These are phyloP conservation scores for Drosophila differens DNA, from an alignment of 2,888 invertebrate genomes.

Conservation along the genomic window DNA sequence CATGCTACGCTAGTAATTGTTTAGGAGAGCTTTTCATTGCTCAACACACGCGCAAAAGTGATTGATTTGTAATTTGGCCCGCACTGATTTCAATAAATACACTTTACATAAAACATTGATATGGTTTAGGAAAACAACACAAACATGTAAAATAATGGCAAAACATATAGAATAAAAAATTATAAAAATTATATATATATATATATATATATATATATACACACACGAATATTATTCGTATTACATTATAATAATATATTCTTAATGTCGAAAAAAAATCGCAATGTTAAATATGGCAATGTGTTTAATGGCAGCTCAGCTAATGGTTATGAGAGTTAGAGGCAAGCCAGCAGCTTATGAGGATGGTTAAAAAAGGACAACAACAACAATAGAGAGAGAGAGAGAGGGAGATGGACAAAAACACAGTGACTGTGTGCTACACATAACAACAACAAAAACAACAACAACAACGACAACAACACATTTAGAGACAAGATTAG, in stretches of 20 bases:
- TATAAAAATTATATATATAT: not conserved
- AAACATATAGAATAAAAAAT: not conserved
- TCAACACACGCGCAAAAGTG: not conserved
- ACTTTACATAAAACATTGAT: not conserved
- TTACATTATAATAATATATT: not conserved
- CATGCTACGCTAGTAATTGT: not conserved
- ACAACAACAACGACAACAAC: constrained; percentile 41
- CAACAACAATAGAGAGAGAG: constrained; percentile 5
- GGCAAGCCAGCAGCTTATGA: constrained; percentile 31
- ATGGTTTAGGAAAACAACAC: not conserved
- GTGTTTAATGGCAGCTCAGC: constrained; percentile 12
- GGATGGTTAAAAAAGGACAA: constrained; percentile 24
- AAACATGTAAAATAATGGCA: not conserved
- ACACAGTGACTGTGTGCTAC: constrained; percentile 61
- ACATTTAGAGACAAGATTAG: constrained; percentile 31
- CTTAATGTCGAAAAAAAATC: not conserved
- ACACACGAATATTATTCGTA: no score
- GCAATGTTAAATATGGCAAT: constrained; percentile 31
- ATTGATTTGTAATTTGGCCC: not conserved
- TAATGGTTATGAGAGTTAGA: constrained; percentile 31
- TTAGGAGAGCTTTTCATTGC: not conserved
- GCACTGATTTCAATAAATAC: no score
- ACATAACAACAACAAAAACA: constrained; percentile 48
- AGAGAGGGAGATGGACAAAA: constrained; percentile 16
- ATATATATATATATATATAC: no score